A percentile compares a stretch with the other conserved stretches of the same genome.
These are phyloP conservation scores for Cheirogaleus medius DNA, from an alignment of 2,113 vertebrate species.

Conservation along the genomic window DNA sequence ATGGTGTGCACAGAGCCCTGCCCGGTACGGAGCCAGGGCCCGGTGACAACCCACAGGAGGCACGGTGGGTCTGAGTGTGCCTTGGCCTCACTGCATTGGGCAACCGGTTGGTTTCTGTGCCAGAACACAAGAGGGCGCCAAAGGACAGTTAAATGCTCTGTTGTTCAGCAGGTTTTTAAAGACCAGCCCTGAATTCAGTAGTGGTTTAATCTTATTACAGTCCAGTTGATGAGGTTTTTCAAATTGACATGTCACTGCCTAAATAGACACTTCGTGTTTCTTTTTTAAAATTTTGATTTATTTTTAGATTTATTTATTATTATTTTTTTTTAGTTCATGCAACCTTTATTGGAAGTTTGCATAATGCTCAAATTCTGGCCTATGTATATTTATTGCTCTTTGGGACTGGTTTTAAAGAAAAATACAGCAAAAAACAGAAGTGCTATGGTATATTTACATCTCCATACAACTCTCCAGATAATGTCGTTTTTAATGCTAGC, in stretches of 20 bases:
- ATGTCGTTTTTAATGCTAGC: too few relatives aligned
- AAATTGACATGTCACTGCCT: neutral
- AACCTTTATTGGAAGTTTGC: too few relatives aligned
- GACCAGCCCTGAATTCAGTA: rapidly evolving
- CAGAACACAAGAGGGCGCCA: constrained; percentile 37
- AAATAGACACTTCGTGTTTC: neutral
- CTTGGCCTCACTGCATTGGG: neutral
- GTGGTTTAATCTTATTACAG: neutral
- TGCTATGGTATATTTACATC: too few relatives aligned
- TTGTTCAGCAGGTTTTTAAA: neutral
- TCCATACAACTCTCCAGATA: too few relatives aligned
- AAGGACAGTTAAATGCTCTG: neutral
- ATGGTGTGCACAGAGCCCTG: rapidly evolving
- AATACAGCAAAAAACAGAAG: too few relatives aligned
- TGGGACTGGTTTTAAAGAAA: too few relatives aligned
- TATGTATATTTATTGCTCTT: too few relatives aligned
- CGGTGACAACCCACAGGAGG: rapidly evolving
- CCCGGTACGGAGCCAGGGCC: rapidly evolving
- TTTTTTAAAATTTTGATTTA: neutral
- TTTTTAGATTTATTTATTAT: neutral
- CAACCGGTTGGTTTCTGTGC: neutral
- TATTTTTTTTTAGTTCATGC: too few relatives aligned
- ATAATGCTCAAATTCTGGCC: too few relatives aligned
- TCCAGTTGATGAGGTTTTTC: neutral
- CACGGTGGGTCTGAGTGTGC: neutral